Percentiles rank a stretch among this genome's conserved stretches.
Evolutionary conservation across 2,797 vertebrate species (phyloP).

Genomic region (Cygnus olor): DNA sequence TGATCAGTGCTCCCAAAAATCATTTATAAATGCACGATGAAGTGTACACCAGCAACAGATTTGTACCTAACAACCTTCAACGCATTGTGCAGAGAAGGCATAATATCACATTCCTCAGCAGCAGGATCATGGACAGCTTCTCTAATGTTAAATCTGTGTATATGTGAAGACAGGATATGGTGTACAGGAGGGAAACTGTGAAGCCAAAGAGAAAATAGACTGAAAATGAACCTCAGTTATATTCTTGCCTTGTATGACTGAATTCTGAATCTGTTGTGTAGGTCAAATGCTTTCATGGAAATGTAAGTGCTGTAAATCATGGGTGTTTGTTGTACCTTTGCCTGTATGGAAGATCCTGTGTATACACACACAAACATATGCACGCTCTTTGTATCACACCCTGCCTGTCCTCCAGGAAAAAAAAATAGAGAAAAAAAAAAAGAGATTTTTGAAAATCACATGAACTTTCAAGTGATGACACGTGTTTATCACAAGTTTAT

Average conservation of each 20-base stretch:
- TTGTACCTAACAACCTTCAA: neutral
- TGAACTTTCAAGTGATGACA: neutral
- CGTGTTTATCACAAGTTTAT: neutral
- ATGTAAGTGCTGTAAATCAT: neutral
- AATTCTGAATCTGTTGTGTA: neutral
- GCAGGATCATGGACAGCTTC: neutral
- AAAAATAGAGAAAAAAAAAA: neutral
- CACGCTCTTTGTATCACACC: neutral
- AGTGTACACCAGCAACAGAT: neutral
- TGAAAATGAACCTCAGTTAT: neutral
- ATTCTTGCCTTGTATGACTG: neutral
- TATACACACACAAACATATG: neutral
- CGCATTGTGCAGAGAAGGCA: neutral
- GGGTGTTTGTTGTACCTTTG: neutral
- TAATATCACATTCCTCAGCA: neutral
- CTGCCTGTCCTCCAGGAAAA: neutral
- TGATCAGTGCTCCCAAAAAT: neutral
- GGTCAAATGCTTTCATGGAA: neutral
- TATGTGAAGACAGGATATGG: neutral
- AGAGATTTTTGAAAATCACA: neutral
- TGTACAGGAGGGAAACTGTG: slow-evolving; percentile 10
- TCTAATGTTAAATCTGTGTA: neutral
- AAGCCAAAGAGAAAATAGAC: slow-evolving; percentile 21
- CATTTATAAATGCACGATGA: neutral
- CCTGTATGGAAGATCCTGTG: neutral